phyloP scores from a whole-genome alignment of 2,797 vertebrate genomes.

The Platalea minor region DNA sequence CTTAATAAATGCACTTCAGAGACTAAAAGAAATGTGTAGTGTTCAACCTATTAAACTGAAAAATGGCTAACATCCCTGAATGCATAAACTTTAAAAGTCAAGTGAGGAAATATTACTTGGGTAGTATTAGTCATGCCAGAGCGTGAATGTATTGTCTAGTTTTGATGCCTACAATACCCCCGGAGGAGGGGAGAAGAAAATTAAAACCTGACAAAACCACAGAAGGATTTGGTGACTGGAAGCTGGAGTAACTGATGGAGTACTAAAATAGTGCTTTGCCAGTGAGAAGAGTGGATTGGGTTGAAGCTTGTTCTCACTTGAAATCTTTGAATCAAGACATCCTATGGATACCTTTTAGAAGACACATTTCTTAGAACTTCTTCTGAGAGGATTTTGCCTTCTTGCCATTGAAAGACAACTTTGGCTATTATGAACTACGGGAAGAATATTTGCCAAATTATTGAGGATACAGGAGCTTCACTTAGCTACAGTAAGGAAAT shows the following conservation, averaged over 20 bases:
- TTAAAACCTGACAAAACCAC: background rate
- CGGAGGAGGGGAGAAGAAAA: background rate
- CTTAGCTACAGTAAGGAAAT: background rate
- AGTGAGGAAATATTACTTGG: background rate
- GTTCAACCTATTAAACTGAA: background rate
- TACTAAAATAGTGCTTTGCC: background rate
- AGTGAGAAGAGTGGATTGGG: background rate
- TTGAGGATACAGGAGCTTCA: background rate
- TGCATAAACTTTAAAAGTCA: background rate
- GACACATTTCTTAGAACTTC: background rate
- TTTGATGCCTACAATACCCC: background rate
- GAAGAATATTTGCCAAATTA: background rate
- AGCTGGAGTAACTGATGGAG: background rate
- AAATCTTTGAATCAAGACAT: background rate
- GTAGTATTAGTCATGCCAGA: background rate
- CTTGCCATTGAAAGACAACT: background rate
- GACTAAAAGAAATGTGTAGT: background rate
- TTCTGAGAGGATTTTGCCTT: background rate
- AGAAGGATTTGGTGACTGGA: background rate
- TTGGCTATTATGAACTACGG: background rate
- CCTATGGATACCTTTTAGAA: background rate
- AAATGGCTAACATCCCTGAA: background rate
- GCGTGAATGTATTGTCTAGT: background rate
- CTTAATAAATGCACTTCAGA: background rate
- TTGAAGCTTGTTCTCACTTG: background rate